Evolutionary conservation across 2,797 vertebrate genomes (phyloP), one percentile per base, ranked within the genome.

Genomic region (Sebastolobus altivelis): DNA sequence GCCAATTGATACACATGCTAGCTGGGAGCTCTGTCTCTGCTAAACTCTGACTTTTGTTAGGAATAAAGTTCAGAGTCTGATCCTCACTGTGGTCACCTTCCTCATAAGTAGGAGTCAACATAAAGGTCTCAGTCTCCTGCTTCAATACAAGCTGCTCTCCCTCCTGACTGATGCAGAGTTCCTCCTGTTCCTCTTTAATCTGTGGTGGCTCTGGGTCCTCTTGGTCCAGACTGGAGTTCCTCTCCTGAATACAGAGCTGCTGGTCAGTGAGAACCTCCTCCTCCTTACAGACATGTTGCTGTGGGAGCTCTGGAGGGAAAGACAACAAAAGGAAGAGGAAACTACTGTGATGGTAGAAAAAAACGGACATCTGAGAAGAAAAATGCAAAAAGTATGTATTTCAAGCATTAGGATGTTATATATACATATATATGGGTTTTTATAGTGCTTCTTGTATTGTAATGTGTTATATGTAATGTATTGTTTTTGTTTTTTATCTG

Each of bases 61-160:
- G 4, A 63, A 6, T 5, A 35, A 38, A 40, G 13, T 25, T 0
- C 37, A 40, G 37, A 40, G 8, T 4, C 2, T 25, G 12, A 65
- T 27, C 37, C 14, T 65, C 37, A 27, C 7, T 5, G 37, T 25
- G n/a, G 1, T 16, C 22, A 4, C 3, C 27, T 8, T 40, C 62
- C 37, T 65, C 62, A 22, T 9, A 0, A 9, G 13, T 40, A 25
- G 37, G 61, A 40, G 22, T 27, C 37, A 27, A 40, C 62, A 40
- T 65, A 12, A 65, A 65, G 62, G 37, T 65, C 7, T 65, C 62
- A 16, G 62, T 40, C 62, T 65, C 62, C 37, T 65, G 62, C 62
- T 65, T 40, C 37, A 40, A 1, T 9, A 40, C 62, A 65, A 65
- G 62, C 62, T 27, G 62, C 37, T 65, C 62, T 65, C 4, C 62